Conservation (phyloP, 1,140 invertebrate species). For the Chymomyza costata region DNA sequence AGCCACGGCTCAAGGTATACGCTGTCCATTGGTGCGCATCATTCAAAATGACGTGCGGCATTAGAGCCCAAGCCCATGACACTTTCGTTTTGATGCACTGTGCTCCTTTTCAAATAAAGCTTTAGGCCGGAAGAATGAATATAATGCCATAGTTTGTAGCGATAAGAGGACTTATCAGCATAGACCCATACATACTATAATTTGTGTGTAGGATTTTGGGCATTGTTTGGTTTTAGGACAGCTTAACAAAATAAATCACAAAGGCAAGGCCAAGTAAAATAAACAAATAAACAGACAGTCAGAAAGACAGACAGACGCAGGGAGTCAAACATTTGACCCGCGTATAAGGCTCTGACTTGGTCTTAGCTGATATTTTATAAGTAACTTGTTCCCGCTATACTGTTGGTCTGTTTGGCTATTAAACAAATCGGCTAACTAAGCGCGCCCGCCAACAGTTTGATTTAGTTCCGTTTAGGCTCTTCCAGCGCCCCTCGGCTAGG, state of each 20-base stretch:
- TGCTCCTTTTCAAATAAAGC: constrained; percentile 31
- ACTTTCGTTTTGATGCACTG: constrained; percentile 8
- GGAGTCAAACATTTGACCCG: not conserved
- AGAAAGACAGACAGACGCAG: no score
- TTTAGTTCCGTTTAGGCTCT: constrained; percentile 29
- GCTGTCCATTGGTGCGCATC: constrained; percentile 57
- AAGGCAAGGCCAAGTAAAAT: constrained; percentile 28
- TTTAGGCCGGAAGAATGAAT: constrained; percentile 8
- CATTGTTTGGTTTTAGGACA: constrained; percentile 55
- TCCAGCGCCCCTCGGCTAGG: constrained; percentile 9
- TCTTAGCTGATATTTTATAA: constrained; percentile 26
- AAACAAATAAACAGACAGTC: constrained; percentile 16
- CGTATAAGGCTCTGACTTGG: not conserved
- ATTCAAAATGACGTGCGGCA: constrained; percentile 32
- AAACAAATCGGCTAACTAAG: constrained; percentile 42
- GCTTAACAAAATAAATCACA: constrained; percentile 69
- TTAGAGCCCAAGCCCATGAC: constrained; percentile 14
- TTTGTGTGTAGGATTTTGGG: constrained; percentile 58
- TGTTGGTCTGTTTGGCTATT: constrained; percentile 45
- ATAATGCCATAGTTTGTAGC: constrained; percentile 22
- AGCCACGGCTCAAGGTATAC: not conserved
- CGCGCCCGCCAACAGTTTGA: constrained; percentile 40
- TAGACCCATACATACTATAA: constrained; percentile 34
- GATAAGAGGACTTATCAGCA: constrained; percentile 15
- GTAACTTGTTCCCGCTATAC: constrained; percentile 18